These are phyloP conservation scores for Meda fulgida DNA, from an alignment of 2,797 vertebrate genomes.

Conservation along the genomic window DNA sequence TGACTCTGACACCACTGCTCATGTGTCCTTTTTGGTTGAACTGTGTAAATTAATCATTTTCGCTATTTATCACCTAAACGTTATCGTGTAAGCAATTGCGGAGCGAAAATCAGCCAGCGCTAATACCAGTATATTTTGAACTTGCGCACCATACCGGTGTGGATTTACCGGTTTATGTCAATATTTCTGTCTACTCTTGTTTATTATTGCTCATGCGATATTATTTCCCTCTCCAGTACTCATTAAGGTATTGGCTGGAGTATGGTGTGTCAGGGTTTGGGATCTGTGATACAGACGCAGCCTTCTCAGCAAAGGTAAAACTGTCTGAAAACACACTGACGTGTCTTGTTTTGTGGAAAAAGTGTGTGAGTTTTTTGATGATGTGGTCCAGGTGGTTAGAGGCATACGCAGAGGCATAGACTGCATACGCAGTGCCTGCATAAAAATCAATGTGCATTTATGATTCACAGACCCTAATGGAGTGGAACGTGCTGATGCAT, in stretches of 20 bases:
- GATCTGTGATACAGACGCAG: conserved; percentile 76
- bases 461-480: conserved; percentile 70
- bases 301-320: conserved; percentile 74
- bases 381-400: neutral
- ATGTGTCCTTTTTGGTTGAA: neutral
- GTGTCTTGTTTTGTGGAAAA: neutral
- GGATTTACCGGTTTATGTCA: no score
- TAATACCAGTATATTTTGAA: neutral
- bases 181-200: neutral
- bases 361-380: neutral
- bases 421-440: neutral
- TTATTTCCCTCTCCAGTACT: conserved; percentile 59
- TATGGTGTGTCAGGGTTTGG: conserved; percentile 76
- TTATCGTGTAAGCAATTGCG: neutral
- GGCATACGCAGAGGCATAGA: no score
- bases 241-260: conserved; percentile 75
- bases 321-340: neutral
- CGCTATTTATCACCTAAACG: neutral
- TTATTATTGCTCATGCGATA: neutral
- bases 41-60: neutral
- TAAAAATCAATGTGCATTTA: conserved; percentile 9
- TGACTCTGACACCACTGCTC: no score
- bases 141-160: neutral
- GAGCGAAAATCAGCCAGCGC: neutral
- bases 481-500: conserved; percentile 68